phyloP scores from a whole-genome alignment of 2,888 invertebrate species.

The Luffia ferchaultella region DNA sequence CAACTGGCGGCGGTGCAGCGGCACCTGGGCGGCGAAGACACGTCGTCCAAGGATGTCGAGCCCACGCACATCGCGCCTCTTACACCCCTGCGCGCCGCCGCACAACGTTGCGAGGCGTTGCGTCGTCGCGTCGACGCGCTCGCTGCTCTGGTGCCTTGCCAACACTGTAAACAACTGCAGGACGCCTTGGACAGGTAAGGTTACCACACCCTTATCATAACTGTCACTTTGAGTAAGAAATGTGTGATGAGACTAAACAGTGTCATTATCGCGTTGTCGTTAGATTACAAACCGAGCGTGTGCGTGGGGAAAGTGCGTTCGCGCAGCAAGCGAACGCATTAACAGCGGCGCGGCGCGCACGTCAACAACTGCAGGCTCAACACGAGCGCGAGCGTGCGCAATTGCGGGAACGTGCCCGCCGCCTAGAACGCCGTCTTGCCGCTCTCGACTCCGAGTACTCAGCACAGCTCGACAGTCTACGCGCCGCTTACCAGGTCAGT shows the following conservation, averaged over 20 bases:
- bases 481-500: constrained; percentile 74
- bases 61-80: constrained; percentile 9
- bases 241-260: too few species aligned
- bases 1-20: constrained; percentile 48
- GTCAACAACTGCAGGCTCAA: constrained; percentile 45
- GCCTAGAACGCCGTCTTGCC: constrained; percentile 75
- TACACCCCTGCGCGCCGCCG: constrained; percentile 19
- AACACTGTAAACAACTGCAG: constrained; percentile 60
- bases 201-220: background rate
- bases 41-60: constrained; percentile 16
- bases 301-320: constrained; percentile 43
- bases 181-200: constrained; percentile 58
- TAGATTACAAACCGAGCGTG: constrained; percentile 44
- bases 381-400: constrained; percentile 68
- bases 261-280: too few species aligned
- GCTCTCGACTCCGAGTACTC: constrained; percentile 84
- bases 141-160: constrained; percentile 56
- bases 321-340: constrained; percentile 51
- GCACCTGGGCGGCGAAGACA: constrained; percentile 26
- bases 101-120: constrained; percentile 47
- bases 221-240: constrained; percentile 3
- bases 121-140: constrained; percentile 55
- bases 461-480: constrained; percentile 81
- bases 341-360: constrained; percentile 51
- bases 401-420: constrained; percentile 73